A percentile compares a stretch with the other conserved stretches of the same genome.
Conservation (phyloP, 2,888 invertebrate species). For the Sialis fuliginosa region DNA sequence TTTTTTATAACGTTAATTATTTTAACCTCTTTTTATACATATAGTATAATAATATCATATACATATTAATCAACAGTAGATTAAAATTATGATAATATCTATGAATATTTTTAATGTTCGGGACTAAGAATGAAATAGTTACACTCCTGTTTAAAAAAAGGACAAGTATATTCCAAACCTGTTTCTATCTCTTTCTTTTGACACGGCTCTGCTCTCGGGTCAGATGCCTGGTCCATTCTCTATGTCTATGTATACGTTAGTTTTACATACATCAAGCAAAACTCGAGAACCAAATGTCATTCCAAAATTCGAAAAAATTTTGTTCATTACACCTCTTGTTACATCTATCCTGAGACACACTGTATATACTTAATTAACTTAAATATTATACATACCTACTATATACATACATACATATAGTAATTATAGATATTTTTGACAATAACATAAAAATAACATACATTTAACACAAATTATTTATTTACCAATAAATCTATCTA, state of each 20-base stretch:
- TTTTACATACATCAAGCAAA: neutral
- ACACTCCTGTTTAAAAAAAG: no score
- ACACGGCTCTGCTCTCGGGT: no score
- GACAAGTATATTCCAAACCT: no score
- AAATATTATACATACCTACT: neutral
- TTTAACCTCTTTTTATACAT: slow-evolving; percentile 2
- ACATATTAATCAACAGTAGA: slow-evolving; percentile 25
- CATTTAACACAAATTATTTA: slow-evolving; percentile 19
- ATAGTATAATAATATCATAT: slow-evolving; percentile 14
- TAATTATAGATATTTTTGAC: neutral
- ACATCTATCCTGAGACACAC: no score
- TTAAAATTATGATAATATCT: slow-evolving; percentile 27
- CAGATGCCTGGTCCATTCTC: no score
- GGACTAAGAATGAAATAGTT: no score
- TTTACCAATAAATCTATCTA: slow-evolving; percentile 54
- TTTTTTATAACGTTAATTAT: neutral
- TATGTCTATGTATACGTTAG: slow-evolving; percentile 20
- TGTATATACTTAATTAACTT: neutral
- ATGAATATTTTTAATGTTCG: no score
- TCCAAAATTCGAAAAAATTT: no score
- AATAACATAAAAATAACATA: neutral
- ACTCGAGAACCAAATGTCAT: neutral
- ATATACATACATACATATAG: neutral
- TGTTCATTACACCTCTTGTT: no score
- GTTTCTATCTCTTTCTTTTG: no score